Conservation (phyloP, 2,888 invertebrate genomes). For the Drosophila fungiperda region DNA sequence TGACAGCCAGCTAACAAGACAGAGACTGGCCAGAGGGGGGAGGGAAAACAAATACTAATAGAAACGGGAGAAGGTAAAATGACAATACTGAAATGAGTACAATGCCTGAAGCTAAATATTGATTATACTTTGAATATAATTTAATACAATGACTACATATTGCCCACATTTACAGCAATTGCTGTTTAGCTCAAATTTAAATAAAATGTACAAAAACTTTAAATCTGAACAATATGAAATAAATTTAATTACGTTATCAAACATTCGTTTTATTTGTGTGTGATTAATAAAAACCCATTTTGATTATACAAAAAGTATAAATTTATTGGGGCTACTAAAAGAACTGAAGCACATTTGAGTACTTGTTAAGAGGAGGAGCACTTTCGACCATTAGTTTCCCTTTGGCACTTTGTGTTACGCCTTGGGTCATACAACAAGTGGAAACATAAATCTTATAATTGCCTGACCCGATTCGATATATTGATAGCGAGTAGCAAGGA, state of each 20-base stretch:
- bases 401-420: constrained; percentile 8
- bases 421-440: constrained; percentile 48
- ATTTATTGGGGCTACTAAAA: not conserved
- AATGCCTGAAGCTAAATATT: constrained; percentile 52
- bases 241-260: not conserved
- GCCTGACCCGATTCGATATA: constrained; percentile 45
- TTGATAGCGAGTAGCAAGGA: constrained; percentile 38
- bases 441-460: constrained; percentile 70
- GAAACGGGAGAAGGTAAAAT: constrained; percentile 3
- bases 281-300: not conserved
- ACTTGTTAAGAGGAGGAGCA: constrained; percentile 1
- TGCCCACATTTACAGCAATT: not conserved
- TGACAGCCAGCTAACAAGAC: constrained; percentile 19
- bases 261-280: not conserved
- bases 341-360: not conserved
- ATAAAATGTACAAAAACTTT: not conserved
- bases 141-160: not conserved
- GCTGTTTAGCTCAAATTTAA: not conserved
- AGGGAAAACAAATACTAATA: not conserved
- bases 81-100: constrained; percentile 40
- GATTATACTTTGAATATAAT: constrained; percentile 44
- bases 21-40: not conserved
- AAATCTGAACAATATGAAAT: not conserved
- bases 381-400: not conserved
- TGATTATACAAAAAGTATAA: not conserved